A percentile compares a stretch with the other conserved stretches of the same genome.
These are phyloP conservation scores for Liolophura sinensis DNA, from an alignment of 1,140 invertebrate species.

Conservation along the genomic window DNA sequence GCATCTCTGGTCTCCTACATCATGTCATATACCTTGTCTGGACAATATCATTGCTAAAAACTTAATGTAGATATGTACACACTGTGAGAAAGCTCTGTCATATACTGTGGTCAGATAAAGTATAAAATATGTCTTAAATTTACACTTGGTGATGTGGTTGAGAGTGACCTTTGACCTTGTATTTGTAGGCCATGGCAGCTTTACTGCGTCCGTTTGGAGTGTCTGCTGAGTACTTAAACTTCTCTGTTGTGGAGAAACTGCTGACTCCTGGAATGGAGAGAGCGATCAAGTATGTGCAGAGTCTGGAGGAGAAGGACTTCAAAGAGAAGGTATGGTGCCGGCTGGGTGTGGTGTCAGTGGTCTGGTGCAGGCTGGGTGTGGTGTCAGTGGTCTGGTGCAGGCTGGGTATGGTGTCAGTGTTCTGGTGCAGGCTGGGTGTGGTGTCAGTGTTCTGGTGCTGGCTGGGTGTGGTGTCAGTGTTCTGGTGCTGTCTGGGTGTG, in stretches of 20 bases:
- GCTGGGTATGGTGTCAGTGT: too few species aligned
- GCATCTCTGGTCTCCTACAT: background rate
- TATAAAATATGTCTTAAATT: background rate
- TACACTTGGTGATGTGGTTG: too few species aligned
- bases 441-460: background rate
- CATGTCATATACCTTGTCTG: background rate
- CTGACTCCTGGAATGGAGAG: constrained; percentile 54
- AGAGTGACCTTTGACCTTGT: background rate
- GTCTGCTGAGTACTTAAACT: constrained; percentile 60
- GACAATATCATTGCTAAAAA: background rate
- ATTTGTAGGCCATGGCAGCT: constrained; percentile 55
- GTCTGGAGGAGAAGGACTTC: constrained; percentile 59
- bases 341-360: too few species aligned
- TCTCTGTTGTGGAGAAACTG: constrained; percentile 43
- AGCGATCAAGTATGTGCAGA: constrained; percentile 57
- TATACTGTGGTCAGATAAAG: background rate
- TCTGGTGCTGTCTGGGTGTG: too few species aligned
- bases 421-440: too few species aligned
- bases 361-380: too few species aligned
- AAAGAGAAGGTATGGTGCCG: constrained; percentile 59
- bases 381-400: too few species aligned
- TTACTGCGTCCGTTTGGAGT: constrained; percentile 55
- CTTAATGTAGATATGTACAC: too few species aligned
- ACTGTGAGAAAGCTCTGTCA: background rate
- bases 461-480: background rate